These are phyloP conservation scores for Chrysopilus asiliformis DNA, from an alignment of 2,888 invertebrate species.

Conservation along the genomic window DNA sequence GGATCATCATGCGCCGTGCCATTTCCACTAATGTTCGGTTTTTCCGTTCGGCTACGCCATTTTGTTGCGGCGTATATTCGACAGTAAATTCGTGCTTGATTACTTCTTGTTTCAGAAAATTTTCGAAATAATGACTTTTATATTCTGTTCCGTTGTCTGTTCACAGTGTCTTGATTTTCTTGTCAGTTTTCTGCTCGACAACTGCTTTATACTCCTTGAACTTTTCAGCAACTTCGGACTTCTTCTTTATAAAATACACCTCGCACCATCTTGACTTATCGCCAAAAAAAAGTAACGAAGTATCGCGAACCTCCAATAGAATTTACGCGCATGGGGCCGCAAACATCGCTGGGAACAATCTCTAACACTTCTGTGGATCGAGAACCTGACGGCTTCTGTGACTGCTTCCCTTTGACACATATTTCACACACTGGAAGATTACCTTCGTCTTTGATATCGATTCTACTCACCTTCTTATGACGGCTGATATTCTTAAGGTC, in stretches of 20 bases:
- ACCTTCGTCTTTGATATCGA: too few relatives aligned
- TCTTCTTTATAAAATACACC: neutral
- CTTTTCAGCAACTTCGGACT: neutral
- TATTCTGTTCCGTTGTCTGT: neutral
- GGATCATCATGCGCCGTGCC: constrained; percentile 4
- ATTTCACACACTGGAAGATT: too few relatives aligned
- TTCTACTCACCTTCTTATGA: too few relatives aligned
- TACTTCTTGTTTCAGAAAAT: neutral
- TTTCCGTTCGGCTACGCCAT: too few relatives aligned
- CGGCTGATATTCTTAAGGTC: too few relatives aligned
- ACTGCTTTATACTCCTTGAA: constrained; percentile 1
- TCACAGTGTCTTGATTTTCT: neutral
- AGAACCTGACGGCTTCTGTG: too few relatives aligned
- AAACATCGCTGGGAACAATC: neutral
- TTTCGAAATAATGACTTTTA: neutral
- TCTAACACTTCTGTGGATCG: too few relatives aligned
- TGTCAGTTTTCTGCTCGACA: neutral
- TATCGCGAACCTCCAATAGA: neutral
- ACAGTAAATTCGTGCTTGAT: neutral
- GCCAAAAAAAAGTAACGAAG: neutral
- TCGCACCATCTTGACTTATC: neutral
- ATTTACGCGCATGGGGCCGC: neutral
- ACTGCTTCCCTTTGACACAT: too few relatives aligned
- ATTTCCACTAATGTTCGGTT: neutral
- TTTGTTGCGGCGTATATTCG: neutral